Base-by-base conservation (phyloP, 2,888 invertebrate species). In the Xestia c-nigrum region DNA sequence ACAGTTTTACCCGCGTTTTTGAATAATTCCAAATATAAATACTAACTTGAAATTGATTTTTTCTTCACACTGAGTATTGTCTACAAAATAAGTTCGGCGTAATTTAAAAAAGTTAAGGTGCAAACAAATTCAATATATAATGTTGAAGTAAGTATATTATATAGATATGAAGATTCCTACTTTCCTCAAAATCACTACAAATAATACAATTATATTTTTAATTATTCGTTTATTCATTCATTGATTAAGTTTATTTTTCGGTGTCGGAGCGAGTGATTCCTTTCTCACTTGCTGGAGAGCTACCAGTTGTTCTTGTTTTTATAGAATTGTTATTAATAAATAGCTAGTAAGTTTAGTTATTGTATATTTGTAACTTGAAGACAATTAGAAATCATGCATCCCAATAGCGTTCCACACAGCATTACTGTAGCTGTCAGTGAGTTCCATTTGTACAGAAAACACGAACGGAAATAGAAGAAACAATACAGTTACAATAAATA, bases 51-150 rank as follows among this genome's bases (percentile, higher is more conserved):
- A 76, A 69, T 74, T 52, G 55, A 72, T 83, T 73, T 80, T 68
- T 83, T 73, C 73, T 68, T 72, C 31, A 74, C 52, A 82, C 47
- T 80, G 85, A 85, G 77, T 83, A 85, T 80, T 83, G 74, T 80
- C 71, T 63, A 85, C 24, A 83, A 72, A 65, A 72, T 81, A 77
- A 72, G 50, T 81, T 84, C 67, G 43, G 55, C 43, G 73, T 63
- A 72, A 38, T 63, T 46, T 31, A 31, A 31, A 72, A 67, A 72
- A 57, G 59, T 59, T 50, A 59, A 72, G 24, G 61, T 63, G 78
- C 85, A 85, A 76, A 76, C 74, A 71, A 73, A 81, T 78, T 83
- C 86, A 85, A 85, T 85, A 85, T 83, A 85, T 74, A 85, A 85
- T 80, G 74, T 68, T 61, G 10, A 59, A 31, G 7, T 59, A 31